Conservation (phyloP, 2,888 invertebrate species). For the Merodon equestris region DNA sequence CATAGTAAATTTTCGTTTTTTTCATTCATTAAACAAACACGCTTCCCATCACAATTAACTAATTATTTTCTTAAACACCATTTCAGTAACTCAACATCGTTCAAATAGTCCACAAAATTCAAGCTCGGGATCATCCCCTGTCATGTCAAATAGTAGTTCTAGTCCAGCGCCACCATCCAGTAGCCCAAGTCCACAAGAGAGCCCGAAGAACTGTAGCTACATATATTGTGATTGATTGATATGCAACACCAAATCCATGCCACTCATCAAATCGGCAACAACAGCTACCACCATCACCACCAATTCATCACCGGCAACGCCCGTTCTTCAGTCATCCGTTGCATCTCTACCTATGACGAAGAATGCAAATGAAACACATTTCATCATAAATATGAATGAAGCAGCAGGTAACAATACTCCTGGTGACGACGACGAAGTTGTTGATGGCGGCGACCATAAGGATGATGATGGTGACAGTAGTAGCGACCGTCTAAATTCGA, state of each 20-base stretch:
- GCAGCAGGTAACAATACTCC: constrained; percentile 30
- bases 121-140: constrained; percentile 79
- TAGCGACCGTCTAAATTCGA: constrained; percentile 22
- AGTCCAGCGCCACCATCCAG: constrained; percentile 80
- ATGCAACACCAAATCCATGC: constrained; percentile 79
- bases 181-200: constrained; percentile 80
- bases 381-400: constrained; percentile 35
- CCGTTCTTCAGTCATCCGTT: constrained; percentile 24
- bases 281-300: constrained; percentile 64
- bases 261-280: constrained; percentile 75
- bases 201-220: constrained; percentile 80
- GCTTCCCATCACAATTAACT: background rate
- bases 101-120: constrained; percentile 80
- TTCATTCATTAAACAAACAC: background rate
- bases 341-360: constrained; percentile 10
- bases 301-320: constrained; percentile 42
- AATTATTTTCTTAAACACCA: constrained; percentile 25
- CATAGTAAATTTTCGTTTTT: background rate
- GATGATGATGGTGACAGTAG: constrained; percentile 61
- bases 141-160: constrained; percentile 79
- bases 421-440: constrained; percentile 36
- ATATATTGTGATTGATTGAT: constrained; percentile 80
- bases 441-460: no score
- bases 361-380: constrained; percentile 53
- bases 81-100: constrained; percentile 79